Evolutionary conservation across 1,140 invertebrate genomes (phyloP), one percentile per base, ranked within the genome.

Genomic region (Meloidogyne exigua): DNA sequence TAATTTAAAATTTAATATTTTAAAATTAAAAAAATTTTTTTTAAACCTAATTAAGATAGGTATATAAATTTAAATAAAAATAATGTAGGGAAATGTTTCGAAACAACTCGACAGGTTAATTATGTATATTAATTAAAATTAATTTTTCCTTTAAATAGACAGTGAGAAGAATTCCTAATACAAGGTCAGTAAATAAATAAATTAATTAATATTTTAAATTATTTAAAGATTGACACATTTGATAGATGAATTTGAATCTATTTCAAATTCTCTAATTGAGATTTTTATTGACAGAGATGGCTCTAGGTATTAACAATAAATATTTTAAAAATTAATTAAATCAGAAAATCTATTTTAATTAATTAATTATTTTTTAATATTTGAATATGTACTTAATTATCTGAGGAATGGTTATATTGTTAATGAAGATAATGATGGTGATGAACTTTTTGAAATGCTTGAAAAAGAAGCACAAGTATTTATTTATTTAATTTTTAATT

Each of bases 391-490:
- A 1, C 23, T 77, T 28, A 77, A 77, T 49, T 77, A 70, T 44
- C 44, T 77, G 65, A 21, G 76, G 12, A 70, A 73, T 73, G 72
- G 76, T 18, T 70, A 69, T 57, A 70, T 77, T 73, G 42, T 32
- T 28, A 62, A 73, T 32, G 67, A 23, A 13, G 76, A 64, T 42
- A 68, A 77, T 65, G 68, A 77, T 44, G 76, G 67, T 7, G 76
- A 77, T 25, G 39, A 77, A 42, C 68, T 77, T 70, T 64, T 77
- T 32, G 76, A 77, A 57, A 68, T 70, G 42, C 21, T 77, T 18
- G 76, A 77, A 42, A 63, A 69, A 44, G 76, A 77, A 66, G 76
- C 76, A 63, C 68, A 77, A 44, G 76, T 67, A 62, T 73, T 23
- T 68, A 23, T 68, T 12, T 23, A 25, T 5, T n/a, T 62, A 26